Evolutionary conservation across 2,888 invertebrate genomes (phyloP), one percentile per base, ranked within the genome.

Genomic region (Dinocampus coccinellae): DNA sequence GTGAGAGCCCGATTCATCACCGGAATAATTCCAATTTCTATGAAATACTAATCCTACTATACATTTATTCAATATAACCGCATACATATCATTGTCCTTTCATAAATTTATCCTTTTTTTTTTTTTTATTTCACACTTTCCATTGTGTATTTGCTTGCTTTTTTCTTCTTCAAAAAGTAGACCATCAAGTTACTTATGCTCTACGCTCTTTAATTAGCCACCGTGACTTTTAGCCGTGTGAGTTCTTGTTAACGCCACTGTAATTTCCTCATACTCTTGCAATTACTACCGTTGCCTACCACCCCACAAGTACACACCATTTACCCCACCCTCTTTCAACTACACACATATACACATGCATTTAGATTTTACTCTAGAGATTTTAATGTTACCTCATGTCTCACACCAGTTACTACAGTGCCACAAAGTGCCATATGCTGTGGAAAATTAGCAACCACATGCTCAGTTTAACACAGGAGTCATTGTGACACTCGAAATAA

Each of bases 151-250:
- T 26, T 16, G 3, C 10, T n/a, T 20, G 20, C 10, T 20, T 22
- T 16, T 16, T 20, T 53, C 16, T 47, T 64, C 58, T n/a, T n/a
- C 71, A 64, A 74, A 76, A 76, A 76, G 75, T 74, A 75, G 69
- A 77, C 68, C 76, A 74, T 72, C 68, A 77, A 75, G 69, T 75
- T 77, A 72, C 76, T 70, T 60, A 65, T 52, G 3, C 29, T 29
- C 26, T 66, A 52, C 33, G 65, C 53, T 70, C 65, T 70, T 70
- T 70, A 70, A 70, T 70, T 70, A 70, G 65, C 60, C 52, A 57
- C 64, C 58, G 47, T 60, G 70, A 60, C 58, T 70, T 42, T 42
- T 57, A 47, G 64, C 33, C 52, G 22, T 52, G 29, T 29, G 29
- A 7, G 60, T 65, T 65, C 61, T 66, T 70, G 65, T 66, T 70